phyloP scores from a whole-genome alignment of 2,888 invertebrate species.

The Galeopsomyia nigrocyanea region DNA sequence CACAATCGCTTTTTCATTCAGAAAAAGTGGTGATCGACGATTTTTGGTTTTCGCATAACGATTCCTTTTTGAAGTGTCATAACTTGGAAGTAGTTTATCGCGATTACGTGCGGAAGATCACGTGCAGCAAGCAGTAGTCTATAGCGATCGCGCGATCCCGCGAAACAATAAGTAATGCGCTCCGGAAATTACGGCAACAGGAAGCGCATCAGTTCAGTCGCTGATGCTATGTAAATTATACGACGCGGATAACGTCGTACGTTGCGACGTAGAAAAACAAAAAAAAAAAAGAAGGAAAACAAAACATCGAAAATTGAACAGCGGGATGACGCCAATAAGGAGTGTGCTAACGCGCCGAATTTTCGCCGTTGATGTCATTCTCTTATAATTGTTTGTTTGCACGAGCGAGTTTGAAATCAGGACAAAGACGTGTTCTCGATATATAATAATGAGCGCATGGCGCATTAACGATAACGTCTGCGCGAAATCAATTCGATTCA shows the following conservation, averaged over 20 bases:
- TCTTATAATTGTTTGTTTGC: not conserved
- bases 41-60: no score
- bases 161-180: constrained; percentile 3
- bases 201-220: constrained; percentile 3
- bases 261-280: not conserved
- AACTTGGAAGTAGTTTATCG: no score
- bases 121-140: no score
- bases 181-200: constrained; percentile 28
- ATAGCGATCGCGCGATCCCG: not conserved
- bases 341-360: not conserved
- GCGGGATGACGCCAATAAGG: constrained; percentile 6
- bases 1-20: no score
- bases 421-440: no score
- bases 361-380: no score
- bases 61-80: no score
- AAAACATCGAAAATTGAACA: constrained; percentile 8
- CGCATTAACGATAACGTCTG: no score
- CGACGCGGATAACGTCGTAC: not conserved
- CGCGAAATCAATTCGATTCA: no score
- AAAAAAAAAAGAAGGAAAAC: not conserved
- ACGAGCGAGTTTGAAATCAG: not conserved
- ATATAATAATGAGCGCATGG: no score
- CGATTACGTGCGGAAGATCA: no score
- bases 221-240: not conserved
- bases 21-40: no score